phyloP scores from a whole-genome alignment of 2,113 vertebrate species.

The Tragelaphus imberbis region DNA sequence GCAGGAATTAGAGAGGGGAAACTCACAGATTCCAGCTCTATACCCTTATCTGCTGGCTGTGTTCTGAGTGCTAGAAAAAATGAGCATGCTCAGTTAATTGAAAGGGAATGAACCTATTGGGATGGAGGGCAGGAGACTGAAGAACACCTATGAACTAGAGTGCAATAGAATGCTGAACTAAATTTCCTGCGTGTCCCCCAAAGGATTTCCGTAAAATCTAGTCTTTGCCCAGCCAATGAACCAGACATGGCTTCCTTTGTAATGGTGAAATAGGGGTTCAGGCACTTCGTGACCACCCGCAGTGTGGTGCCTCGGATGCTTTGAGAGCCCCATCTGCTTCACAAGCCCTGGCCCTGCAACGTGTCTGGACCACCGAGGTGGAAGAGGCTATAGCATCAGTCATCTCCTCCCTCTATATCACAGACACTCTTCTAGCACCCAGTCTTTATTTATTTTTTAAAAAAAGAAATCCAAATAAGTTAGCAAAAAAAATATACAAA shows the following conservation, averaged over 20 bases:
- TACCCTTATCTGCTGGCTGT: no score
- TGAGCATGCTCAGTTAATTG: background rate
- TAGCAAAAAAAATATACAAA: constrained; percentile 78
- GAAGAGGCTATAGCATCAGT: background rate
- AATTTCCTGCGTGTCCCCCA: rapidly evolving
- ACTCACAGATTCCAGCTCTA: background rate
- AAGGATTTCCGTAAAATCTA: background rate
- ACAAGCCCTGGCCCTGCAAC: background rate
- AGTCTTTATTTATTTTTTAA: constrained; percentile 92
- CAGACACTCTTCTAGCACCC: constrained; percentile 83
- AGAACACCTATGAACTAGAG: background rate
- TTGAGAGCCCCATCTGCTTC: background rate
- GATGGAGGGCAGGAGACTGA: background rate
- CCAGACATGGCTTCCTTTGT: background rate
- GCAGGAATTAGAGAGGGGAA: background rate
- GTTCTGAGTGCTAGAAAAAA: background rate
- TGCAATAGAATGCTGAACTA: rapidly evolving
- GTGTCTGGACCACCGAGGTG: background rate
- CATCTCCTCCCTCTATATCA: background rate
- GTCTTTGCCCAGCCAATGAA: background rate
- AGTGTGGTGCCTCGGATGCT: background rate
- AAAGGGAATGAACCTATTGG: background rate
- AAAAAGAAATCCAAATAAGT: constrained; percentile 93
- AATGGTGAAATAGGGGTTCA: background rate
- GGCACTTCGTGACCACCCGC: background rate